A percentile compares a stretch with the other conserved stretches of the same genome.
phyloP scores from a whole-genome alignment of 2,113 vertebrate genomes.

The Aphyosemion australe region DNA sequence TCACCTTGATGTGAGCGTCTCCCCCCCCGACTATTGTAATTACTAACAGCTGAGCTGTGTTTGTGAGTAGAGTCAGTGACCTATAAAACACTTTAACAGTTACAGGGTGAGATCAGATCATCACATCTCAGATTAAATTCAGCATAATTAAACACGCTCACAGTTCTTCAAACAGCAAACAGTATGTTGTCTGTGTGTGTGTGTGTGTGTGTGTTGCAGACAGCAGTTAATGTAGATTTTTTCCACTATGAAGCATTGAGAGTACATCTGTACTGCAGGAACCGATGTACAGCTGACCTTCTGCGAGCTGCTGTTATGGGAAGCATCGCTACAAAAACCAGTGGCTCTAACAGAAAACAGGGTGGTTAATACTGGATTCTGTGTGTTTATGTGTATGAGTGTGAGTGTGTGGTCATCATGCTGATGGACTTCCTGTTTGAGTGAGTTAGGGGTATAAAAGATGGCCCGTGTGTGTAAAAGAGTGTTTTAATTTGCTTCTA shows the following conservation, averaged over 20 bases:
- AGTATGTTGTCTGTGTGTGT: constrained; percentile 17
- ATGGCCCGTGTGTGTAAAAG: constrained; percentile 50
- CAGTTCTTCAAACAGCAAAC: constrained; percentile 20
- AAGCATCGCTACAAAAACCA: constrained; percentile 21
- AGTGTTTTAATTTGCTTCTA: constrained; percentile 70
- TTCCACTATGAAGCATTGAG: constrained; percentile 31
- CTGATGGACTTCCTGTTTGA: constrained; percentile 23
- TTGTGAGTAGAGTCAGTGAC: constrained; percentile 13
- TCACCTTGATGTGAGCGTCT: background rate
- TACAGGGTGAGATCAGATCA: constrained; percentile 9
- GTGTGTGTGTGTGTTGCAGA: constrained; percentile 7
- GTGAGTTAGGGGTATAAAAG: constrained; percentile 10
- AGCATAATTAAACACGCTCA: constrained; percentile 26
- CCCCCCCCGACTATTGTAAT: constrained; percentile 3
- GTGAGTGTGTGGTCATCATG: constrained; percentile 6
- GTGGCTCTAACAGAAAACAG: constrained; percentile 16
- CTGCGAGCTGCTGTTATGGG: constrained; percentile 41
- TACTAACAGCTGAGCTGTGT: constrained; percentile 8
- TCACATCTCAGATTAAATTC: constrained; percentile 21
- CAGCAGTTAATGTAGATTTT: constrained; percentile 55
- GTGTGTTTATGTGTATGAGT: constrained; percentile 4
- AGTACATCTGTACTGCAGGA: constrained; percentile 12
- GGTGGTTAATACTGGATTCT: background rate
- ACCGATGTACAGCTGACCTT: constrained; percentile 34
- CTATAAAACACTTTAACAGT: constrained; percentile 9